A percentile compares a stretch with the other conserved stretches of the same genome.
These are phyloP conservation scores for Tiliacea aurago DNA, from an alignment of 2,888 invertebrate species.

Conservation along the genomic window DNA sequence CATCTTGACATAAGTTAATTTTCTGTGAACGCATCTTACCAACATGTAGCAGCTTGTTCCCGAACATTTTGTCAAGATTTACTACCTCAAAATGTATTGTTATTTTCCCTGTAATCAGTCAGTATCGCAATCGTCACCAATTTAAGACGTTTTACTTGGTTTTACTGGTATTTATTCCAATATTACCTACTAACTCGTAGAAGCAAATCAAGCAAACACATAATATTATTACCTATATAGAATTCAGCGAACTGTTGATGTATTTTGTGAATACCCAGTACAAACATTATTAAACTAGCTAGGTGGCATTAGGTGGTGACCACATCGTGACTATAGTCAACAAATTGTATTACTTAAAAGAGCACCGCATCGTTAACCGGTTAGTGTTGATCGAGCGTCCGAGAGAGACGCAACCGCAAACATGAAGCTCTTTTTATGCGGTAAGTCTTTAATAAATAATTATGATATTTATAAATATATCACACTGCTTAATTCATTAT, in stretches of 20 bases:
- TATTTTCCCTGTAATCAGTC: conserved; percentile 26
- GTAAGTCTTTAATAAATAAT: conserved; percentile 66
- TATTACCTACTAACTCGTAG: background rate
- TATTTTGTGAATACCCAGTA: conserved; percentile 53
- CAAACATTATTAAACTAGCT: conserved; percentile 37
- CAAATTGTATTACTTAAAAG: conserved; percentile 65
- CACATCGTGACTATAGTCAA: conserved; percentile 49
- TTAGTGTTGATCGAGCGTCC: conserved; percentile 71
- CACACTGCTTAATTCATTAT: background rate
- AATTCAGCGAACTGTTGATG: conserved; percentile 32
- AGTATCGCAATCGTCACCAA: background rate
- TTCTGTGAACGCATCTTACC: background rate
- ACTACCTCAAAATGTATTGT: background rate
- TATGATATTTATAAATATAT: conserved; percentile 11
- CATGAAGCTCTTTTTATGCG: conserved; percentile 72
- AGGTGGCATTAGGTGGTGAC: conserved; percentile 33
- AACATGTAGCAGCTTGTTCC: background rate
- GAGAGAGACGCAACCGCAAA: conserved; percentile 58
- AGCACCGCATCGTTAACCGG: conserved; percentile 63
- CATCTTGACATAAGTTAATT: conserved; percentile 1
- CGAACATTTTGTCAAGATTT: background rate
- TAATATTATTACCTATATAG: background rate
- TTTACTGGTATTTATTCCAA: background rate
- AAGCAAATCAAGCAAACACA: no score
- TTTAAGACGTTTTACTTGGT: background rate